Evolutionary conservation across 2,888 invertebrate genomes (phyloP).

Genomic region (Campoplex capitator): DNA sequence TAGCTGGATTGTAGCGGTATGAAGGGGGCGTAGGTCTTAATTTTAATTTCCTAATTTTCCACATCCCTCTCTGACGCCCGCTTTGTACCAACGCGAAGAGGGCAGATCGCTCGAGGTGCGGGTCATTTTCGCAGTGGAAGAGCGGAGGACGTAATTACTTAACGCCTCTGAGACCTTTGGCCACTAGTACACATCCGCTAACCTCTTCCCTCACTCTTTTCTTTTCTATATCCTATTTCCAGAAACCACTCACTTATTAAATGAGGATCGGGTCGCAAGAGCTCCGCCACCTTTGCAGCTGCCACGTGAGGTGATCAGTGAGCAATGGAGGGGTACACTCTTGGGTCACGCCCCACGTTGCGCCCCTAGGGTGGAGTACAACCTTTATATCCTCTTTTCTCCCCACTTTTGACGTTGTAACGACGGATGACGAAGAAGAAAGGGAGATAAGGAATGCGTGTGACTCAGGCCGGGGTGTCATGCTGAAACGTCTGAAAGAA

Average conservation of each 20-base stretch:
- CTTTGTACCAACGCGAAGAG: constrained; percentile 32
- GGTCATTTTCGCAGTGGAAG: constrained; percentile 83
- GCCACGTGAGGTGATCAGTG: constrained; percentile 65
- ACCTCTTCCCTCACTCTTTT: constrained; percentile 45
- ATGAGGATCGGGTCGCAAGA: constrained; percentile 79
- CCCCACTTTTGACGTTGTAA: constrained; percentile 37
- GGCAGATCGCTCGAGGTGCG: constrained; percentile 69
- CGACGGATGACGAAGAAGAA: constrained; percentile 37
- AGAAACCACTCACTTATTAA: constrained; percentile 79
- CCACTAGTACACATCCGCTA: constrained; percentile 56
- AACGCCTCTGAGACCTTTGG: constrained; percentile 81
- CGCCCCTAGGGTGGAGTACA: constrained; percentile 58
- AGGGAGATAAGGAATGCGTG: background rate
- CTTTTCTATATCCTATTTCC: constrained; percentile 53
- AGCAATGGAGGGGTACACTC: constrained; percentile 73
- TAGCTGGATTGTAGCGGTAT: constrained; percentile 11
- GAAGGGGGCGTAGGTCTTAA: constrained; percentile 76
- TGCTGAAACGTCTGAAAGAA: background rate
- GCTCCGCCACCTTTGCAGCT: constrained; percentile 68
- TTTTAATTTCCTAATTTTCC: constrained; percentile 85
- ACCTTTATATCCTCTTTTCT: constrained; percentile 56
- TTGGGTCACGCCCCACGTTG: constrained; percentile 68
- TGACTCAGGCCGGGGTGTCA: constrained; percentile 15
- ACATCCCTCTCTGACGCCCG: constrained; percentile 75
- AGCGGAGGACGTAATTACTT: constrained; percentile 85